Base-by-base conservation (phyloP, 2,888 invertebrate genomes). In the Gandaritis pyraliata region DNA sequence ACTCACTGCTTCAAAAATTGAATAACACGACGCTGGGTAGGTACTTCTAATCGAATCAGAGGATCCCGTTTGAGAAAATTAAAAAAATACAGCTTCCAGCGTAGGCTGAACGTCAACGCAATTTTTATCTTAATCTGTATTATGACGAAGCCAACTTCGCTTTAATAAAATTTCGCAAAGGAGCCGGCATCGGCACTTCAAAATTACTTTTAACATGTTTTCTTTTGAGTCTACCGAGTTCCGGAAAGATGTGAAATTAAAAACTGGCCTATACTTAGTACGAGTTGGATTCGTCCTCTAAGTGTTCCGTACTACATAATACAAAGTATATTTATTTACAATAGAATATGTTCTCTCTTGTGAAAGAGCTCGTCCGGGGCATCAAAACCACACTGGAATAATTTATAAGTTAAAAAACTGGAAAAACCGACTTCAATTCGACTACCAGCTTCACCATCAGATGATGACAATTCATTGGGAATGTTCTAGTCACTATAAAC, bases 91-190 rank as follows among this genome's bases (percentile, higher is more conserved):
- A 75, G 82, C 81, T 76, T 75, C 78, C 77, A 75, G 72, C 23
- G 72, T 78, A 75, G 78, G 78, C 74, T 72, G 76, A 76, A 85
- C 90, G 90, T 90, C 91, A 88, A 82, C 82, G 79, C 88, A 89
- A 90, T 90, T 90, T 88, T 86, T 83, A 77, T 83, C 83, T 78
- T 87, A 88, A 90, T 90, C 88, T 87, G 83, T 90, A 85, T 86
- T 84, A 86, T 85, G 86, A 87, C 82, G 81, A 78, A 80, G 82
- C 78, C 77, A 76, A 80, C 74, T 81, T 73, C 71, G 77, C 75
- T 77, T 80, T 84, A 80, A 83, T 85, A 83, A 83, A 81, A 83
- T 79, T 78, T 78, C 80, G 80, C 73, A 66, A 70, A 61, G 57
- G 58, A n/a, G n/a, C n/a, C n/a, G n/a, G n/a, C n/a, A n/a, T n/a